Evolutionary conservation across 2,888 invertebrate genomes (phyloP), one percentile per base, ranked within the genome.

Genomic region (Elmis aenea): DNA sequence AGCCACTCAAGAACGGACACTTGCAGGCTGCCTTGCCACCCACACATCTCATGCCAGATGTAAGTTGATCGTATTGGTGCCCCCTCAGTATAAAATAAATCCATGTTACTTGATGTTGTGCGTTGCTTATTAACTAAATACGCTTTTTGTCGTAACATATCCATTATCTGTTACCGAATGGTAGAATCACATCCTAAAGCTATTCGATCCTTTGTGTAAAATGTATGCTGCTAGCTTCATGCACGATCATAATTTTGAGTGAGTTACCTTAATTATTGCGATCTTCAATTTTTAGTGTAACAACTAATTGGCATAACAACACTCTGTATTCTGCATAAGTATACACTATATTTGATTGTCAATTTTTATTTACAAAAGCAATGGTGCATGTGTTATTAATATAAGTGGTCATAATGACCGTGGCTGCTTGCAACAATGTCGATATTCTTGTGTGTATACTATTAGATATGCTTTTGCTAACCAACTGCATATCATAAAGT

Each of bases 1-100:
- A 66, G 59, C 60, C 64, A 57, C 62, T 67, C 62, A 67, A 67
- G 66, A 73, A 70, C 69, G 72, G 73, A 70, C 73, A 72, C 67
- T 73, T 75, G 71, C 74, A 74, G 72, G 76, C 76, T 64, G 75
- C 76, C 64, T 71, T 77, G 65, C 76, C 76, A 71, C 76, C 76
- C 67, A 72, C 74, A 69, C 76, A 76, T 71, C 74, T 77, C 62
- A 60, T 68, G 62, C 64, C 65, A 65, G 67, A 68, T 59, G 67
- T 68, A 68, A 68, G 68, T 68, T 65, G 26, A 63, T 64, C 63
- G 66, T 64, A 60, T 59, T 66, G 62, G 61, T 65, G 62, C 48
- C 58, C 59, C 58, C 53, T 46, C 57, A 37, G 26, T 31, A 34
- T 22, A 37, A 24, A 34, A 18, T 10, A 16, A 26, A 39, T 33